phyloP scores from a whole-genome alignment of 1,140 invertebrate species.

The Oscheius sp. region DNA sequence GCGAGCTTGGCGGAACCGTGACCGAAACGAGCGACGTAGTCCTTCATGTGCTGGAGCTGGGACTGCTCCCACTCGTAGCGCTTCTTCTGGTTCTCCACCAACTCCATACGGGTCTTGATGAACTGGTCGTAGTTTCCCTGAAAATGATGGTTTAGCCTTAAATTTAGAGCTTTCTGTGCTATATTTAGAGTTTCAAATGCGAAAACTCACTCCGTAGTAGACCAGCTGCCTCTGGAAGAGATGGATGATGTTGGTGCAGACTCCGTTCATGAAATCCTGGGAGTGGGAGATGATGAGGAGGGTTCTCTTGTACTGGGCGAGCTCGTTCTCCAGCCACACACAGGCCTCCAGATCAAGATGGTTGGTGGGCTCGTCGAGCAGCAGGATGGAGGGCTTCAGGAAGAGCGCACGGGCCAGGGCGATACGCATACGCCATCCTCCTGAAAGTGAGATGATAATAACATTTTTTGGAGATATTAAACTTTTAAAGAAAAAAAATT shows the following conservation, averaged over 20 bases:
- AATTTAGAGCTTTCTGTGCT: background rate
- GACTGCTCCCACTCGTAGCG: slow-evolving; percentile 99
- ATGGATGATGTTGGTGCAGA: slow-evolving; percentile 98
- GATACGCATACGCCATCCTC: slow-evolving; percentile 98
- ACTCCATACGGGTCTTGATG: slow-evolving; percentile 82
- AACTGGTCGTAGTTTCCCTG: slow-evolving; percentile 91
- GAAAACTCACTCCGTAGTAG: slow-evolving; percentile 77
- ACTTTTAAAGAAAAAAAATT: background rate
- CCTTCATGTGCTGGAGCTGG: slow-evolving; percentile 98
- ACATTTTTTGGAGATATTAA: background rate
- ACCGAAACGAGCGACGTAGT: slow-evolving; percentile 98
- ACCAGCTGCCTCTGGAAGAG: slow-evolving; percentile 87
- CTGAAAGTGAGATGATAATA: slow-evolving; percentile 52
- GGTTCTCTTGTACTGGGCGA: slow-evolving; percentile 92
- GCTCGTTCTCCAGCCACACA: slow-evolving; percentile 97
- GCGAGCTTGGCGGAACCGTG: slow-evolving; percentile 97
- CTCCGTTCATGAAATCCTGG: slow-evolving; percentile 98
- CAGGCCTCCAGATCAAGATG: slow-evolving; percentile 82
- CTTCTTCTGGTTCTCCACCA: slow-evolving; percentile 97
- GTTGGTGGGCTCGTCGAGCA: slow-evolving; percentile 71
- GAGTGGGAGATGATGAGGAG: slow-evolving; percentile 98
- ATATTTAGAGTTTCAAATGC: background rate
- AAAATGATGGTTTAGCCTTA: slow-evolving; percentile 35
- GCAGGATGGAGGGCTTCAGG: slow-evolving; percentile 65
- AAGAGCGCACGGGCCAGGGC: slow-evolving; percentile 77